phyloP scores from a whole-genome alignment of 2,797 vertebrate genomes.

The Anguilla obscura region DNA sequence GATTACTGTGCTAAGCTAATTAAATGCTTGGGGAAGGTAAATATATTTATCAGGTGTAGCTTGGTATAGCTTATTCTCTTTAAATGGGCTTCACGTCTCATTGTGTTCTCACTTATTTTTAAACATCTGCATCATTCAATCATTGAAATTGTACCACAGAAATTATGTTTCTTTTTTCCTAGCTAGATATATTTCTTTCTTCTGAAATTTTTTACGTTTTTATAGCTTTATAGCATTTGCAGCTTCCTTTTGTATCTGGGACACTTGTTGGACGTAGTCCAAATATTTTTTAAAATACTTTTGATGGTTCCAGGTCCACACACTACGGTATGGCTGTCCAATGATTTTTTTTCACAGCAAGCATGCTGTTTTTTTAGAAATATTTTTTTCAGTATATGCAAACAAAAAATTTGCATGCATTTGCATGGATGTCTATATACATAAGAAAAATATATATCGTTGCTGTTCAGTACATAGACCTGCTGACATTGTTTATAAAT shows the following conservation, averaged over 20 bases:
- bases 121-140: background rate
- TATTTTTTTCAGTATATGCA: background rate
- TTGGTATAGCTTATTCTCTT: background rate
- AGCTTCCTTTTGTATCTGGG: background rate
- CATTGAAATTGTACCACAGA: background rate
- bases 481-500: background rate
- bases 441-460: background rate
- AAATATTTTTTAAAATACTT: background rate
- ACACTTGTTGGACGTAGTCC: background rate
- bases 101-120: background rate
- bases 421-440: background rate
- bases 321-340: background rate
- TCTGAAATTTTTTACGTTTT: background rate
- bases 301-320: background rate
- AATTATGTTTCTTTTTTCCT: background rate
- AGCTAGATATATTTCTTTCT: background rate
- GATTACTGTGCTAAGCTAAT: background rate
- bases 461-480: background rate
- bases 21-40: background rate
- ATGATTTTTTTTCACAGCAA: background rate
- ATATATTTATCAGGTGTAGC: background rate
- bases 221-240: background rate
- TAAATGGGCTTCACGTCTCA: background rate
- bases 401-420: constrained; percentile 5
- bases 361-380: background rate